Percentiles rank a stretch among this genome's conserved stretches.
phyloP scores from a whole-genome alignment of 2,797 vertebrate species.

The Melanotaenia trifasciata region DNA sequence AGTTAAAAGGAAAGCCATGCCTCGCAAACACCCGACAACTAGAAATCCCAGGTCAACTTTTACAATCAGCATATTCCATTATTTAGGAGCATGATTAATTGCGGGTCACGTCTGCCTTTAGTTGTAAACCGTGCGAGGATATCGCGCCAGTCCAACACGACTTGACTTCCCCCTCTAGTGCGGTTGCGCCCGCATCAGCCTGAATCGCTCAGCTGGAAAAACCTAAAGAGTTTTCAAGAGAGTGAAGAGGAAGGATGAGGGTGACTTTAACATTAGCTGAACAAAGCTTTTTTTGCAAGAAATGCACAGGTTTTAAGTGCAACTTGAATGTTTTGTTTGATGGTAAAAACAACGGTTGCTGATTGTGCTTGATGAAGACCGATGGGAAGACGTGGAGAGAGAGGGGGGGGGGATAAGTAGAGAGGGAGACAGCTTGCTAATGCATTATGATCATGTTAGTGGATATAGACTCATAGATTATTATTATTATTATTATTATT shows the following conservation, averaged over 20 bases:
- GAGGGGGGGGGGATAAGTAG: conserved; percentile 20
- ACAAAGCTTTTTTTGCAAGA: conserved; percentile 83
- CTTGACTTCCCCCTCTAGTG: conserved; percentile 77
- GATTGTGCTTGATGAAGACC: conserved; percentile 50
- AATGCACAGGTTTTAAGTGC: conserved; percentile 70
- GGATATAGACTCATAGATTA: conserved; percentile 20
- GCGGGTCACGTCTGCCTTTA: conserved; percentile 56
- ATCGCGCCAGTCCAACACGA: conserved; percentile 79
- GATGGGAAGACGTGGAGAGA: conserved; percentile 21
- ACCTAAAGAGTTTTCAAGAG: conserved; percentile 87
- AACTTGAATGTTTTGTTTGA: conserved; percentile 73
- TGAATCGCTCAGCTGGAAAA: conserved; percentile 79
- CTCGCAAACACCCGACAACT: conserved; percentile 66
- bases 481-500: conserved; percentile 10
- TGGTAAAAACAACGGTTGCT: conserved; percentile 72
- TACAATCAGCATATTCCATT: conserved; percentile 78
- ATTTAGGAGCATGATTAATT: conserved; percentile 66
- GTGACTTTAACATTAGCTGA: conserved; percentile 86
- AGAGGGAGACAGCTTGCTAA: conserved; percentile 20
- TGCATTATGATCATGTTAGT: conserved; percentile 37
- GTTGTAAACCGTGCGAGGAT: conserved; percentile 71
- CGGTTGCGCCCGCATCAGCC: conserved; percentile 81
- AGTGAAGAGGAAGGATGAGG: conserved; percentile 81
- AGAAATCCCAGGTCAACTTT: conserved; percentile 82
- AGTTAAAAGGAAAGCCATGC: conserved; percentile 87